Conservation (phyloP, 2,797 vertebrate species). For the Eospalax fontanierii region DNA sequence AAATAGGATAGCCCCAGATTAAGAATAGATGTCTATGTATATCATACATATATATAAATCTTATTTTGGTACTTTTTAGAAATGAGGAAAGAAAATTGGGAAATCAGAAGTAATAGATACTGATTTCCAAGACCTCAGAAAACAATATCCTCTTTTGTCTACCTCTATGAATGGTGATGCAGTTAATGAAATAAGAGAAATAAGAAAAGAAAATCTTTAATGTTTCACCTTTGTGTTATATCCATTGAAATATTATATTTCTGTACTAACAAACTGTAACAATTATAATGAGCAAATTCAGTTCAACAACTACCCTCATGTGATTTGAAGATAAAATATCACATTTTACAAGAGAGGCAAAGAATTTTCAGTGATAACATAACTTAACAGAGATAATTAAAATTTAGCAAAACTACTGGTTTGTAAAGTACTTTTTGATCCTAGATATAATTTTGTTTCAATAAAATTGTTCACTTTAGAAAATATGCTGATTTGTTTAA, state of each 20-base stretch:
- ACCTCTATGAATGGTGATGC: not conserved
- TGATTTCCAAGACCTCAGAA: not conserved
- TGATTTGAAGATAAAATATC: not conserved
- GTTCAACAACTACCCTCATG: not conserved
- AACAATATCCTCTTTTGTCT: not conserved
- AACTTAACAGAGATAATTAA: not conserved
- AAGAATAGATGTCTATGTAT: not conserved
- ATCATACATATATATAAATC: not conserved
- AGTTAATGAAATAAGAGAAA: not conserved
- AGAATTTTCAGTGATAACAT: not conserved
- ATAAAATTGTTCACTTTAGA: not conserved
- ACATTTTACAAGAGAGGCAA: not conserved
- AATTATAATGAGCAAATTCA: not conserved
- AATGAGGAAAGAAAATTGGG: not conserved
- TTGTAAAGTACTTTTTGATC: constrained; percentile 20
- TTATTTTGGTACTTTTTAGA: not conserved
- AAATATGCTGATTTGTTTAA: not conserved
- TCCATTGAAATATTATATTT: not conserved
- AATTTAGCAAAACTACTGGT: not conserved
- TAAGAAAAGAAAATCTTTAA: not conserved
- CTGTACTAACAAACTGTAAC: not conserved
- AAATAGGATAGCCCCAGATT: not conserved
- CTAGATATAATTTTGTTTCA: constrained; percentile 4
- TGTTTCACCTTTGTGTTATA: not conserved
- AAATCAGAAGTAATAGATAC: not conserved